A percentile compares a stretch with the other conserved stretches of the same genome.
Evolutionary conservation across 2,888 invertebrate species (phyloP).

Genomic region (Agonopterix subpropinquella): DNA sequence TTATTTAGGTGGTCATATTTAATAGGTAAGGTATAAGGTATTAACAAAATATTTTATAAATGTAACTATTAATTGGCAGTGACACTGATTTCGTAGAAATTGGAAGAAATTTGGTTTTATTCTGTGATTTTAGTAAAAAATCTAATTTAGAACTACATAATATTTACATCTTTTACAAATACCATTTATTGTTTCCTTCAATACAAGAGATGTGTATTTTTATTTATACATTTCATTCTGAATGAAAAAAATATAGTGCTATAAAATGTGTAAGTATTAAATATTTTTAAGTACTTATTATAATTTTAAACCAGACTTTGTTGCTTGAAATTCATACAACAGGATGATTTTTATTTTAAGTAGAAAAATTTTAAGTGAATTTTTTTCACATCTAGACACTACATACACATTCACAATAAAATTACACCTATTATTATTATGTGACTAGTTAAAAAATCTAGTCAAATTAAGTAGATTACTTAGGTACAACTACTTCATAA

Average conservation of each 20-base stretch:
- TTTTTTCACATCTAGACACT: not conserved
- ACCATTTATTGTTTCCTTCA: conserved; percentile 2
- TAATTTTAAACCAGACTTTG: not conserved
- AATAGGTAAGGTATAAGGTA: not conserved
- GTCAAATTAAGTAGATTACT: conserved; percentile 53
- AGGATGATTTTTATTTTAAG: not conserved
- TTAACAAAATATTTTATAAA: not conserved
- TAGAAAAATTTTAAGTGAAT: not conserved
- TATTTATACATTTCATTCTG: not conserved
- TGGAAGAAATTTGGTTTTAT: conserved; percentile 5
- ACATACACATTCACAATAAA: conserved; percentile 14
- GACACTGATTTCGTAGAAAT: conserved; percentile 8
- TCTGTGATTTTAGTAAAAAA: conserved; percentile 41
- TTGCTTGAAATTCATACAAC: not conserved
- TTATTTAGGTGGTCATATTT: conserved; percentile 28
- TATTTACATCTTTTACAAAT: conserved; percentile 11
- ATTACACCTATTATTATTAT: conserved; percentile 29
- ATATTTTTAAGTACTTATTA: conserved; percentile 7
- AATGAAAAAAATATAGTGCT: conserved; percentile 1
- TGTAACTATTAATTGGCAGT: conserved; percentile 29
- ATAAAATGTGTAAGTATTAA: not conserved
- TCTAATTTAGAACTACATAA: conserved; percentile 18
- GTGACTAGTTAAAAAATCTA: conserved; percentile 68
- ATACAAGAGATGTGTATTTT: not conserved
- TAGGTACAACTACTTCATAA: conserved; percentile 47